phyloP scores from a whole-genome alignment of 1,140 invertebrate species.

The Chironomus striatipennis region DNA sequence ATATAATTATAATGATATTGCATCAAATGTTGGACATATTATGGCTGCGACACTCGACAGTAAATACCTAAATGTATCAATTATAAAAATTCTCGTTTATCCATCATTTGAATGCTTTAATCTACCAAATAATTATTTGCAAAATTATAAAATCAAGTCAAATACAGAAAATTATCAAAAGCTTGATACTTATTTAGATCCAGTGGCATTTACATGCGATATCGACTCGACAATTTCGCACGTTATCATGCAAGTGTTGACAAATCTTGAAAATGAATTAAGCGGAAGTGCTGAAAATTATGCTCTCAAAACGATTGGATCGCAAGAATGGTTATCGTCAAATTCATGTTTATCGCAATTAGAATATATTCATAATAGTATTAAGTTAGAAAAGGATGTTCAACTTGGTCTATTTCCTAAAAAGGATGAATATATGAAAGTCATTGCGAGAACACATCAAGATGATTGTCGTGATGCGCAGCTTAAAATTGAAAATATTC shows the following conservation, averaged over 20 bases:
- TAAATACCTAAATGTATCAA: conserved; percentile 64
- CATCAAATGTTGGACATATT: conserved; percentile 70
- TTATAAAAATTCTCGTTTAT: conserved; percentile 77
- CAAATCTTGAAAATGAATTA: conserved; percentile 63
- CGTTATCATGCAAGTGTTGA: conserved; percentile 78
- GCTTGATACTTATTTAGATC: conserved; percentile 46
- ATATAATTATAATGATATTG: conserved; percentile 58
- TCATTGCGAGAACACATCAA: conserved; percentile 45
- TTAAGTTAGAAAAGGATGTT: conserved; percentile 88
- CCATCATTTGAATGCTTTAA: conserved; percentile 48
- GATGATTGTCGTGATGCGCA: conserved; percentile 66
- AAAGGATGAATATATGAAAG: conserved; percentile 45
- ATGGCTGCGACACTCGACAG: conserved; percentile 73
- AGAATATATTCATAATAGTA: conserved; percentile 88
- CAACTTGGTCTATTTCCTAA: conserved; percentile 64
- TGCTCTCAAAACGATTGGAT: conserved; percentile 45
- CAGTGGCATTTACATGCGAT: conserved; percentile 79
- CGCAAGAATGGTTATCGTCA: conserved; percentile 39
- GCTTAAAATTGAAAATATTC: conserved; percentile 61
- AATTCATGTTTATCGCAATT: conserved; percentile 70
- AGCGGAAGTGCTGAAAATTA: conserved; percentile 57
- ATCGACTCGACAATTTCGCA: conserved; percentile 76
- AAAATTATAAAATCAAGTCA: not conserved
- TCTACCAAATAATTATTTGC: conserved; percentile 32
- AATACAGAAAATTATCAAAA: conserved; percentile 31